Percentiles rank a stretch among this genome's conserved stretches.
phyloP scores from a whole-genome alignment of 2,888 invertebrate genomes.

The Masnerella sp. region DNA sequence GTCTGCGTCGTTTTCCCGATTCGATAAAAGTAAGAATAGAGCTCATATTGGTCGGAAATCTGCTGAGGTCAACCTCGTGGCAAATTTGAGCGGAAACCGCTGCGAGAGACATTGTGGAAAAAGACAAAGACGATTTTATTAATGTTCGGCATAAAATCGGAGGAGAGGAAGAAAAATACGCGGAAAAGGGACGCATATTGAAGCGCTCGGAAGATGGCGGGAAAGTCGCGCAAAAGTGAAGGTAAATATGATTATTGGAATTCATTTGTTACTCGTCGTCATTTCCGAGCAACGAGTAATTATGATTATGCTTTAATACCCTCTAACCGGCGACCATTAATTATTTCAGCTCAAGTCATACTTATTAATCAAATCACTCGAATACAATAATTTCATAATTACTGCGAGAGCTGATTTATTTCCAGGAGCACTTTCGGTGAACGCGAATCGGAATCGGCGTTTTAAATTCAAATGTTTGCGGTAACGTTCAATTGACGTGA shows the following conservation, averaged over 20 bases:
- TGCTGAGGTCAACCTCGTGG: constrained; percentile 23
- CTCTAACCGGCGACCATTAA: background rate
- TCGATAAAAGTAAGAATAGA: constrained; percentile 28
- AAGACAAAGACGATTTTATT: constrained; percentile 45
- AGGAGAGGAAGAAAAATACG: constrained; percentile 39
- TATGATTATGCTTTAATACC: constrained; percentile 25
- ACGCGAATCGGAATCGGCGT: too few species aligned
- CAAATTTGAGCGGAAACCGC: constrained; percentile 36
- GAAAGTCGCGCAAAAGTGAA: constrained; percentile 26
- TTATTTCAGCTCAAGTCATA: constrained; percentile 6
- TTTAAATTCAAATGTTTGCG: too few species aligned
- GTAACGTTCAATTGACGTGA: too few species aligned
- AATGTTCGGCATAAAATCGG: constrained; percentile 38
- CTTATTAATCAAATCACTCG: constrained; percentile 1
- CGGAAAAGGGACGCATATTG: constrained; percentile 33
- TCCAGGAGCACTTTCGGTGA: too few species aligned
- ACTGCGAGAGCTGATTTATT: too few species aligned
- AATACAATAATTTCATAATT: background rate
- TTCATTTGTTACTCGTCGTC: constrained; percentile 18
- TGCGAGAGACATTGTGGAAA: constrained; percentile 27
- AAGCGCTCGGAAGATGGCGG: constrained; percentile 10
- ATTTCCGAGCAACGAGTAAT: constrained; percentile 7
- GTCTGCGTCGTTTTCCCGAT: constrained; percentile 5
- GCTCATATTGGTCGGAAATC: constrained; percentile 23
- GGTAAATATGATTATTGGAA: constrained; percentile 29